A percentile compares a stretch with the other conserved stretches of the same genome.
These are phyloP conservation scores for Chroicocephalus ridibundus DNA, from an alignment of 2,113 vertebrate genomes.

Conservation along the genomic window DNA sequence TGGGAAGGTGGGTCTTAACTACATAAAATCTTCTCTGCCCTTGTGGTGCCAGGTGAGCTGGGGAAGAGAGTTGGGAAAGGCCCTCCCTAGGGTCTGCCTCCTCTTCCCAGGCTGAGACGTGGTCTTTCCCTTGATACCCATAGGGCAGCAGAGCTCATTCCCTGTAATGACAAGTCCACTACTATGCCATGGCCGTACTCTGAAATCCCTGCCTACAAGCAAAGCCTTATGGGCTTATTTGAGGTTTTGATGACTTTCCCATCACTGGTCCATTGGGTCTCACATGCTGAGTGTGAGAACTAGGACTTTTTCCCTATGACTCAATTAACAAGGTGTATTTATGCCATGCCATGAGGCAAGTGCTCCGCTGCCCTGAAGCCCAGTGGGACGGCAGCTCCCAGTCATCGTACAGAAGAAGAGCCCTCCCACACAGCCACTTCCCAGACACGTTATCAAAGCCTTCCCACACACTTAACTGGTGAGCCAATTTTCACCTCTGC, in stretches of 20 bases:
- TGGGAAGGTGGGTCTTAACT: not conserved
- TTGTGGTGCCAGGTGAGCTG: not conserved
- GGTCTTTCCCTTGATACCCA: not conserved
- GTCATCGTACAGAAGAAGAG: not conserved
- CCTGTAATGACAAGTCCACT: not conserved
- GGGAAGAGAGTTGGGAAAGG: not conserved
- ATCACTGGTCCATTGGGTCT: not conserved
- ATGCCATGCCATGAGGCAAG: fast-evolving
- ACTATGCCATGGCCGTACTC: not conserved
- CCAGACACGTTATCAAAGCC: not conserved
- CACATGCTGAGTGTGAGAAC: not conserved
- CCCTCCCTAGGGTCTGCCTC: not conserved
- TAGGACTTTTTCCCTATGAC: not conserved
- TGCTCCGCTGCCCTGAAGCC: fast-evolving
- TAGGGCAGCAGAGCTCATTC: not conserved
- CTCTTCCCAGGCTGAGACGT: not conserved
- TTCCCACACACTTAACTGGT: fast-evolving
- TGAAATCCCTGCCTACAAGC: not conserved
- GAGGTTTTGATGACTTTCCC: not conserved
- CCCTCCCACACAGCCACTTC: not conserved
- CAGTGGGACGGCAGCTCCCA: not conserved
- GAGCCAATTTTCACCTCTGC: not conserved
- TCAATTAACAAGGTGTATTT: fast-evolving
- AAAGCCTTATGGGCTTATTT: not conserved
- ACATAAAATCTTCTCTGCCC: not conserved